Base-by-base conservation (phyloP, 2,888 invertebrate species). In the Sisyra terminalis region DNA sequence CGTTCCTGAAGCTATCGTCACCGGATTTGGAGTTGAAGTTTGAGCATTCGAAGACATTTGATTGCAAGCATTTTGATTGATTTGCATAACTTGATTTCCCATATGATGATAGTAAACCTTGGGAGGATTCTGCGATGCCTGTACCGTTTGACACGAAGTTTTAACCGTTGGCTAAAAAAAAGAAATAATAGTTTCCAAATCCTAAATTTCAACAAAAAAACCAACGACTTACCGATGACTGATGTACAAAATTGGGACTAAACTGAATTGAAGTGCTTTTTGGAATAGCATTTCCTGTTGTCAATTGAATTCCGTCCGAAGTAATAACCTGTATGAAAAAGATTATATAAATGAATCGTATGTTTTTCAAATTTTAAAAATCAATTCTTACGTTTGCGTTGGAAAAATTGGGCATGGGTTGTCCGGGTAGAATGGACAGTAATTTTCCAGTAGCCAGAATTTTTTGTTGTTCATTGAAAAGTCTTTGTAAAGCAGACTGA, bases 371-470 rank as follows among this genome's bases (percentile, higher is more conserved):
- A 24, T 24, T 24, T 24, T 24, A 24, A 24, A 24, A 5, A 24
- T 3, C 24, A 24, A 24, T 16, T 52, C 55, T 56, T 53, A 59
- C 57, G 51, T 56, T 57, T 44, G 54, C 53, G 35, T 55, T 50
- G 35, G 56, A 55, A 47, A 56, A 55, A 40, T 57, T 55, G 51
- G 57, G 58, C 47, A 58, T 9, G 7, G 39, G 8, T 39, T 39
- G 39, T 14, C 31, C 29, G 7, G 43, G 65, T 42, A 69, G 64
- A 6, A 73, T 73, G 6, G 74, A 70, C 49, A 79, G 67, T 46
- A 78, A 62, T 59, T 81, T 81, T 7, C 81, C 82, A 9, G 75
- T 72, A 1, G 78, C 72, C 47, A 83, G 55, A 47, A 84, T 80
- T 53, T 75, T 77, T 47, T 78, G 73, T 53, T 82, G 80, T 48